Conservation (phyloP, 2,113 vertebrate species). For the Calyptommatus sinebrachiatus region DNA sequence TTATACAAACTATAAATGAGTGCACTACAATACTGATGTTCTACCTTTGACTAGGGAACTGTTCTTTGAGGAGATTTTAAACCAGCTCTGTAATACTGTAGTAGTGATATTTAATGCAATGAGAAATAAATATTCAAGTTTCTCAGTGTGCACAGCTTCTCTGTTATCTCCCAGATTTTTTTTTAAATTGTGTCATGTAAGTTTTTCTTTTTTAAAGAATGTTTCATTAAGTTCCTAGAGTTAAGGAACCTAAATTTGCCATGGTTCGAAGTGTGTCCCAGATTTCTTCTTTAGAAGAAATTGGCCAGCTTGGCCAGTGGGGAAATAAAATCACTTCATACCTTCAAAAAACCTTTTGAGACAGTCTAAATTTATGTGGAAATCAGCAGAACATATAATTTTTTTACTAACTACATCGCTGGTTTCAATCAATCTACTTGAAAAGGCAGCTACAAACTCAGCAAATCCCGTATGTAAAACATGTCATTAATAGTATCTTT, state of each 20-base stretch:
- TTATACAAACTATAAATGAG: constrained; percentile 52
- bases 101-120: constrained; percentile 23
- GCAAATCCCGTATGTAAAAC: not conserved
- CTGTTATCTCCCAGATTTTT: not conserved
- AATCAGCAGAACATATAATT: not conserved
- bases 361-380: not conserved
- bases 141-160: constrained; percentile 12
- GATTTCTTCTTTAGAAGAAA: not conserved
- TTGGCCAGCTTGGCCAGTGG: not conserved
- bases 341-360: not conserved
- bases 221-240: not conserved
- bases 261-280: rapidly evolving
- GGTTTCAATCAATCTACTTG: not conserved
- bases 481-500: not conserved
- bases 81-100: constrained; percentile 20
- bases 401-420: not conserved
- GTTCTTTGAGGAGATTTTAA: constrained; percentile 36
- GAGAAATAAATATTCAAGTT: not conserved
- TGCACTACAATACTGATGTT: constrained; percentile 17
- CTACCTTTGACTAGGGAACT: constrained; percentile 12
- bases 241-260: not conserved
- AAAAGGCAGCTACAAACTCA: not conserved
- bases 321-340: not conserved
- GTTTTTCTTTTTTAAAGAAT: not conserved
- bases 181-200: not conserved